Evolutionary conservation across 2,113 vertebrate genomes (phyloP).

Genomic region (Edolisoma coerulescens): DNA sequence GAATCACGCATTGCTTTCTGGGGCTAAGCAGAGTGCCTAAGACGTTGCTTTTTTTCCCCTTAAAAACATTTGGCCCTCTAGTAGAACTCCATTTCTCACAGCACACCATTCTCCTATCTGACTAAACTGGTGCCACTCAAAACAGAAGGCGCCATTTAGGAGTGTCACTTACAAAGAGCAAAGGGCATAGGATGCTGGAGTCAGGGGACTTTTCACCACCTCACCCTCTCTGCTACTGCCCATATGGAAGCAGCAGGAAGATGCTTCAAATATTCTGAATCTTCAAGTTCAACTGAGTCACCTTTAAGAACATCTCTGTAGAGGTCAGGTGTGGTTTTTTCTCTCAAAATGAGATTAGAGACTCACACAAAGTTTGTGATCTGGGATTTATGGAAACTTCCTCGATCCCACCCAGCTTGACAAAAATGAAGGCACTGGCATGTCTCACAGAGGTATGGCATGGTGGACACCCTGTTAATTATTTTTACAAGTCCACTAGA

Average conservation of each 20-base stretch:
- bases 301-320: not conserved
- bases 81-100: not conserved
- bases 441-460: not conserved
- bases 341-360: not conserved
- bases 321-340: not conserved
- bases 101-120: not conserved
- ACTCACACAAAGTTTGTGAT: not conserved
- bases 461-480: not conserved
- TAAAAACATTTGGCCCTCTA: not conserved
- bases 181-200: not conserved
- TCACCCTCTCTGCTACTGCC: not conserved
- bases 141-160: not conserved
- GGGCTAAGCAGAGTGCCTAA: not conserved
- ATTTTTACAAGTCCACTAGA: not conserved
- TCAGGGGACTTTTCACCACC: not conserved
- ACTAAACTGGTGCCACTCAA: not conserved
- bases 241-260: not conserved
- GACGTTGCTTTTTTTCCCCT: not conserved
- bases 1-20: not conserved
- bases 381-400: not conserved
- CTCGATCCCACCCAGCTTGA: not conserved
- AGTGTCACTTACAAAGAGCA: not conserved
- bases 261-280: not conserved
- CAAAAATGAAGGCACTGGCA: not conserved
- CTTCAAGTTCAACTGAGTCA: not conserved